Percentiles rank a stretch among this genome's conserved stretches.
Conservation (phyloP, 2,888 invertebrate genomes). For the Bombylius major region DNA sequence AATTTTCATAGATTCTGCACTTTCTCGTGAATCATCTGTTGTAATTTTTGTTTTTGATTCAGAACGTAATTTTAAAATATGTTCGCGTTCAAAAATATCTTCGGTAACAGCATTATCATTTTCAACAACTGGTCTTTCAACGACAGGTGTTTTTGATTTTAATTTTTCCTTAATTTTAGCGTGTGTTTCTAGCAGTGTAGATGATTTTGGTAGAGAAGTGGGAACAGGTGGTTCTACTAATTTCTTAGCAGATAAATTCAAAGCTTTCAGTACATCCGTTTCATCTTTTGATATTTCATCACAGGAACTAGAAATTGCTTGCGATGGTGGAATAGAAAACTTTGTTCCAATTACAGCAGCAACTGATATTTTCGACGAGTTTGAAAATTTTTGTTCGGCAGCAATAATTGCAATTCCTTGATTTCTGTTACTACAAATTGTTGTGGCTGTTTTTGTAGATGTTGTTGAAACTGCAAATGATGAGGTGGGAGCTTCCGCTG, state of each 20-base stretch:
- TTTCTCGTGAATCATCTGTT: slow-evolving; percentile 5
- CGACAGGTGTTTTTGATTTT: background rate
- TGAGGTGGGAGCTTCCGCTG: background rate
- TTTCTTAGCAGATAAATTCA: slow-evolving; percentile 30
- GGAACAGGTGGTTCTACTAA: background rate
- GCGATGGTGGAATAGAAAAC: too few relatives aligned
- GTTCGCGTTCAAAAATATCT: slow-evolving; percentile 2
- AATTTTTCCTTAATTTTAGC: too few relatives aligned
- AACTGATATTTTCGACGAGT: too few relatives aligned
- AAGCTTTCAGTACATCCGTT: slow-evolving; percentile 27
- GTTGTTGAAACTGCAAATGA: background rate
- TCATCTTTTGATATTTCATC: slow-evolving; percentile 3
- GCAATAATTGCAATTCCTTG: background rate
- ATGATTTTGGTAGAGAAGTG: background rate
- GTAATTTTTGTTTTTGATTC: background rate
- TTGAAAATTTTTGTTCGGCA: background rate
- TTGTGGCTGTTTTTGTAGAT: too few relatives aligned
- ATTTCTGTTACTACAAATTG: background rate
- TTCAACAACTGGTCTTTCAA: background rate
- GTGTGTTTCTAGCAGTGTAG: too few relatives aligned
- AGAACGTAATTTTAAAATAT: background rate
- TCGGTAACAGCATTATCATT: background rate
- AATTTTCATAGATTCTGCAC: slow-evolving; percentile 2
- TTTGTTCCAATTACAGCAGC: too few relatives aligned
- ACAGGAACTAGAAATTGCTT: background rate